phyloP scores from a whole-genome alignment of 2,888 invertebrate species.

The Piscicola geometra region DNA sequence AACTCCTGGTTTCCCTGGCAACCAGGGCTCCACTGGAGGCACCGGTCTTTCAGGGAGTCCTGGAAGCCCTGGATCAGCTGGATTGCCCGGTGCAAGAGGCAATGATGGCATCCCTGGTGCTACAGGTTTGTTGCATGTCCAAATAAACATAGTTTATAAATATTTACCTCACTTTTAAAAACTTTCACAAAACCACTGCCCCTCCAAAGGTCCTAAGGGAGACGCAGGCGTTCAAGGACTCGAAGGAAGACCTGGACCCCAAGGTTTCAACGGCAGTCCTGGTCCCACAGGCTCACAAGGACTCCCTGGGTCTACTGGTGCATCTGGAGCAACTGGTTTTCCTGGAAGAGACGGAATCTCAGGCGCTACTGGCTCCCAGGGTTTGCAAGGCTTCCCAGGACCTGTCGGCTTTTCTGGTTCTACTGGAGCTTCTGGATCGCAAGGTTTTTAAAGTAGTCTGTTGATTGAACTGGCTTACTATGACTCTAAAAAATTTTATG shows the following conservation, averaged over 20 bases:
- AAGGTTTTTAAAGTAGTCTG: no score
- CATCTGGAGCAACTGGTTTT: conserved; percentile 26
- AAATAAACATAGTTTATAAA: no score
- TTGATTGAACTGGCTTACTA: no score
- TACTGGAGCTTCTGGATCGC: conserved; percentile 10
- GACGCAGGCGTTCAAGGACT: conserved; percentile 18
- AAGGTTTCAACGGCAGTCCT: conserved; percentile 33
- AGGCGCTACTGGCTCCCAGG: conserved; percentile 30
- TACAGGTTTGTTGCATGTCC: not conserved
- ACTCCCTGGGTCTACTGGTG: conserved; percentile 28
- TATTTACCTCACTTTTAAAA: no score
- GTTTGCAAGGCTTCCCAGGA: conserved; percentile 11
- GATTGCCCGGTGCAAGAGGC: conserved; percentile 28
- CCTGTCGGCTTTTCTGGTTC: not conserved
- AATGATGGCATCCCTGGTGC: conserved; percentile 21
- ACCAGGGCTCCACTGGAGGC: conserved; percentile 16
- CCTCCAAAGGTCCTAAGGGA: conserved; percentile 12
- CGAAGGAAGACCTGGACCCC: conserved; percentile 31
- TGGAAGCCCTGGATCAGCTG: conserved; percentile 29
- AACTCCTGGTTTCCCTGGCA: conserved; percentile 22
- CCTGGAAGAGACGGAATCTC: conserved; percentile 9
- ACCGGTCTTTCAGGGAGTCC: conserved; percentile 31
- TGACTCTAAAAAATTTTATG: no score
- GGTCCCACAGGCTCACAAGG: conserved; percentile 36
- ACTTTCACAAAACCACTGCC: no score